Conservation (phyloP, 2,797 vertebrate species). For the Hipposideros larvatus region DNA sequence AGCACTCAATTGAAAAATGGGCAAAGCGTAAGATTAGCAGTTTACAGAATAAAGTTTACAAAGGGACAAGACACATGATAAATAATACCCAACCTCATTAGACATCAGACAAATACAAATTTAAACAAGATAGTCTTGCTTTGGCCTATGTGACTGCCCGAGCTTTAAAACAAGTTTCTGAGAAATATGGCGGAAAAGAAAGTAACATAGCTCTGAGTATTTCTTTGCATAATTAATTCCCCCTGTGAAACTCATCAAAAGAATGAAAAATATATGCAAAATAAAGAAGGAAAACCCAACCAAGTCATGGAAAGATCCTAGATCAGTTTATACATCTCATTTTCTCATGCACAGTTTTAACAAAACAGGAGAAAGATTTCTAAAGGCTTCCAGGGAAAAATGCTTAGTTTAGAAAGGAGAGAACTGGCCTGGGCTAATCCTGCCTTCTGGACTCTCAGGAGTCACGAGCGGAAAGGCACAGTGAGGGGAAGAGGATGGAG, state of each 20-base stretch:
- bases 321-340: background rate
- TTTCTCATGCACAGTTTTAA: background rate
- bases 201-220: slow-evolving; percentile 17
- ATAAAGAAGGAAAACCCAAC: background rate
- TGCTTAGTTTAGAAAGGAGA: background rate
- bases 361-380: slow-evolving; percentile 15
- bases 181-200: background rate
- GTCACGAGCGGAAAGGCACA: background rate
- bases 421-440: background rate
- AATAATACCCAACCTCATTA: background rate
- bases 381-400: background rate
- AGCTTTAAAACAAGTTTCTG: slow-evolving; percentile 5
- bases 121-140: background rate
- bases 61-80: background rate
- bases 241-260: background rate
- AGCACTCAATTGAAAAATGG: background rate
- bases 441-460: background rate
- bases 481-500: background rate
- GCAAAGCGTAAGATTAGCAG: background rate
- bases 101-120: background rate
- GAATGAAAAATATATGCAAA: background rate
- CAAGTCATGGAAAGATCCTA: background rate
- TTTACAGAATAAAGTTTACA: background rate
- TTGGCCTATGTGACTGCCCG: background rate
- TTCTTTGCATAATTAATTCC: background rate